These are phyloP conservation scores for Druon quercuslanigerum DNA, from an alignment of 1,140 invertebrate species.

Conservation along the genomic window DNA sequence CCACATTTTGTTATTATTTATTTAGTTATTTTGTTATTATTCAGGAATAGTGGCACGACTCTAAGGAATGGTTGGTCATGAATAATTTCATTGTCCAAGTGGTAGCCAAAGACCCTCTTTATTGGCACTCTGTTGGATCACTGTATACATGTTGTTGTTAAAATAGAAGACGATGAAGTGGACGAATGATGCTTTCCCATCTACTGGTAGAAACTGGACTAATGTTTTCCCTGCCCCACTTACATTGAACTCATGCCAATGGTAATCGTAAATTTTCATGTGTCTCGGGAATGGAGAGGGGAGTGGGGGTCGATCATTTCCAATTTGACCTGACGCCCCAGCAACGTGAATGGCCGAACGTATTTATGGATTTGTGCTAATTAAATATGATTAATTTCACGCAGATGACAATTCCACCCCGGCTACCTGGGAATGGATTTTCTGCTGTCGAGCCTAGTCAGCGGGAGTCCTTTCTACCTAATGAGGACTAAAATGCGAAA, in stretches of 20 bases:
- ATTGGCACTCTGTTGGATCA: not conserved
- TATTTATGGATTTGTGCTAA: no score
- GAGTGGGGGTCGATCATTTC: no score
- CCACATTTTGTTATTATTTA: no score
- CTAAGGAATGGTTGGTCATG: not conserved
- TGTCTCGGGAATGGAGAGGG: no score
- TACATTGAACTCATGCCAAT: not conserved
- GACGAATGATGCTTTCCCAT: conserved; percentile 6
- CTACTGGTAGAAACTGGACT: not conserved
- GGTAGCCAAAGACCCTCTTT: not conserved
- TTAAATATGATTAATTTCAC: no score
- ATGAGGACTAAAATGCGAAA: no score
- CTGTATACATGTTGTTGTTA: not conserved
- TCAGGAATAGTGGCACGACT: not conserved
- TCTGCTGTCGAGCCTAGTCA: no score
- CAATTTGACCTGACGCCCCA: no score
- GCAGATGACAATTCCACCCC: no score
- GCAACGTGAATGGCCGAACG: no score
- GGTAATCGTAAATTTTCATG: not conserved
- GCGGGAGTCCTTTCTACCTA: no score
- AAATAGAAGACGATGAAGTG: not conserved
- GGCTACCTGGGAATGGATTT: no score
- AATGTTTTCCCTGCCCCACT: not conserved
- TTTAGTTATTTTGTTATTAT: not conserved
- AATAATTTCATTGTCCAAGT: not conserved